Evolutionary conservation across 2,113 vertebrate species (phyloP).

Genomic region (Arizona elegans): DNA sequence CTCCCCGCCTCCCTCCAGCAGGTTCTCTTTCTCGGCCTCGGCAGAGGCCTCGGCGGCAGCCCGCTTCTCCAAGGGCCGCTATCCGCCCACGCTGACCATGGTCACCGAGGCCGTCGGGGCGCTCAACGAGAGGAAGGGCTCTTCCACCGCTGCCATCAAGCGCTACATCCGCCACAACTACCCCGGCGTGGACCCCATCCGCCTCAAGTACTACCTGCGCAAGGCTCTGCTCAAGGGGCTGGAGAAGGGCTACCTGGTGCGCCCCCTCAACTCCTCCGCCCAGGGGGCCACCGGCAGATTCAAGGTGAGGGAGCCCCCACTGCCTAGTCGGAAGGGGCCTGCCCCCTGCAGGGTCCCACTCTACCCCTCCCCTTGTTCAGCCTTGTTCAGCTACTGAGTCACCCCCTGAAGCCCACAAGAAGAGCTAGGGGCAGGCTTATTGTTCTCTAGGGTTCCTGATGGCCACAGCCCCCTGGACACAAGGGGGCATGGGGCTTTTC

Average conservation of each 20-base stretch:
- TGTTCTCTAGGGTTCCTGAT: neutral
- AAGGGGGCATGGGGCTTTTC: neutral
- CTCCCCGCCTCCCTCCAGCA: neutral
- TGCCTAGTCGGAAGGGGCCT: neutral
- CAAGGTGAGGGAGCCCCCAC: slow-evolving; percentile 57
- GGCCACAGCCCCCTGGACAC: neutral
- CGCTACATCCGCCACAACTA: slow-evolving; percentile 67
- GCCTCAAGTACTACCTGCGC: slow-evolving; percentile 65
- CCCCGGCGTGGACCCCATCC: slow-evolving; percentile 57
- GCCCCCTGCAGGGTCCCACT: neutral
- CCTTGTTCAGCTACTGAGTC: neutral
- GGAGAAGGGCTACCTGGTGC: slow-evolving; percentile 63
- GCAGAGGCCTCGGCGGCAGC: neutral
- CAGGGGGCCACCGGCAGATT: slow-evolving; percentile 67
- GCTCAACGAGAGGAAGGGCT: slow-evolving; percentile 69
- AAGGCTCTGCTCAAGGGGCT: slow-evolving; percentile 68
- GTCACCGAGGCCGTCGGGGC: slow-evolving; percentile 69
- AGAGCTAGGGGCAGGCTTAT: neutral
- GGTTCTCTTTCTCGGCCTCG: neutral
- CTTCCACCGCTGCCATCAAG: slow-evolving; percentile 69
- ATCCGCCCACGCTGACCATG: slow-evolving; percentile 72
- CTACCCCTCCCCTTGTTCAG: neutral
- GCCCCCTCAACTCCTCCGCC: slow-evolving; percentile 61
- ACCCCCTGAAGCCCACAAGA: neutral
- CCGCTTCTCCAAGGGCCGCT: neutral